Evolutionary conservation across 2,888 invertebrate species (phyloP), one percentile per base, ranked within the genome.

Genomic region (Anticlea derivata): DNA sequence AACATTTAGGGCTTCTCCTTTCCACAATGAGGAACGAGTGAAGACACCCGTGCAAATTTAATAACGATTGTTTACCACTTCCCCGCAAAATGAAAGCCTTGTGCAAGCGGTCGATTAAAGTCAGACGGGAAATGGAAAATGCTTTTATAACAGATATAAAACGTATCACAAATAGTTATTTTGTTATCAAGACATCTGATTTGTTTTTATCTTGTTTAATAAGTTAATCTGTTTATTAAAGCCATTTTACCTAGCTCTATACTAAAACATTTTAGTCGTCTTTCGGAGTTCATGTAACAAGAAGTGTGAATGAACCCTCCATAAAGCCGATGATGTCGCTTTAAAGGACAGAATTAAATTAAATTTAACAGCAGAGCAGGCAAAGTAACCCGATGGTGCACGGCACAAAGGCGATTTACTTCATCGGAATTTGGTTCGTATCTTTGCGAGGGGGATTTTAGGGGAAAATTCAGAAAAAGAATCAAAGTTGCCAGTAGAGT

Each of bases 21-120:
- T 73, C 63, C 73, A 65, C 75, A 73, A 70, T 70, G 68, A 77
- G 70, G 65, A 72, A 77, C 68, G 75, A 69, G 71, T 73, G 76
- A 78, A 81, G 81, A 82, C 80, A 82, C 75, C 82, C 83, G 83
- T 83, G 83, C 77, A 85, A 88, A 87, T 88, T 87, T 86, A 88
- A 88, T 87, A 88, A 88, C 82, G 83, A 88, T 86, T 88, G 86
- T 86, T 87, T 87, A 85, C 86, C 76, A 83, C 80, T 80, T 78
- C 68, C 57, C 79, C 75, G 70, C 78, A 78, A 79, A 86, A 85
- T 81, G 77, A 81, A 84, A 80, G 68, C 71, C 71, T 80, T 68
- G 78, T 67, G 73, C 77, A 81, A 77, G 73, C 74, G 72, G 68
- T 69, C 78, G 78, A 81, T 81, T 81, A 80, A 73, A 73, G 61